Base-by-base conservation (phyloP, 2,113 vertebrate genomes). In the Cavia porcellus region DNA sequence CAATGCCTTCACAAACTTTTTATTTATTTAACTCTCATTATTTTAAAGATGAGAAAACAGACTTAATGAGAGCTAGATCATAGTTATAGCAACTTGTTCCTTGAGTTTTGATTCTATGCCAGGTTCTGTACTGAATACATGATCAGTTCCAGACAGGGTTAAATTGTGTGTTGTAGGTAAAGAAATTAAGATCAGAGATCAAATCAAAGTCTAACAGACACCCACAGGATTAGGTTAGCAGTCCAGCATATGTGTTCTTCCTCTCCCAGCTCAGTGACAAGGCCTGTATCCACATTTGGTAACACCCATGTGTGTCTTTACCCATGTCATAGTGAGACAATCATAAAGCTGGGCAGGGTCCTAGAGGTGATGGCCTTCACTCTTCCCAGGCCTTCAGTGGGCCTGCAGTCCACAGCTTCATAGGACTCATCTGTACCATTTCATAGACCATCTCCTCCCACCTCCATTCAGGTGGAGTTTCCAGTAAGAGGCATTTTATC, bases 41-140 rank as follows among this genome's bases (percentile, higher is more conserved):
- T 90, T 92, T 80, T 62, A 30, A 82, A 90, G 59, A 70, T 68
- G 20, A 74, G 81, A 52, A 86, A 86, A 25, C 3, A 83, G 47
- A 38, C 50, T 85, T 57, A 28, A n/a, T 57, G 45, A 86, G 57
- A 81, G 25, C n/a, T 57, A n/a, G 77, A 32, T 57, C 32, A 0
- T 47, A 55, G 35, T 13, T 22, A 47, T 2, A 57, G 24, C 19
- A n/a, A 1, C 19, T 13, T 25, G 24, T 52, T 28, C 30, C n/a
- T 19, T 14, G 47, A 90, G 47, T 22, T 2, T 28, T 38, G 30
- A 22, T 15, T 91, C 32, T 28, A 1, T 45, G 24, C 30, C 50
- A 17, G 42, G 25, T 7, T 12, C 57, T 47, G 3, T 42, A 1
- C 50, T 38, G 9, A 22, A 9, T 13, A 62, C 22, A 6, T 84